Conservation (phyloP, 1,140 invertebrate species). For the Calliopsis andreniformis region DNA sequence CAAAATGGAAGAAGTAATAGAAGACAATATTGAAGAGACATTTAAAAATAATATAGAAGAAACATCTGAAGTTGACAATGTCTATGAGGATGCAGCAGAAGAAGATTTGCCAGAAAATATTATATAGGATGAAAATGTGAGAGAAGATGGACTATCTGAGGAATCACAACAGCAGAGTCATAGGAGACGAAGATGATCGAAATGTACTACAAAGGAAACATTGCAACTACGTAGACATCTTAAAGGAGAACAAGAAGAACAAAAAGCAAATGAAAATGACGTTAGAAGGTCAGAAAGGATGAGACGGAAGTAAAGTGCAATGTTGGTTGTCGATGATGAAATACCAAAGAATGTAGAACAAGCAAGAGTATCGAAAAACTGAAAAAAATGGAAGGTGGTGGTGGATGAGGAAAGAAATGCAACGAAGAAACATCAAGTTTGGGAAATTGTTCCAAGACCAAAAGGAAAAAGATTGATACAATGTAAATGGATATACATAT, state of each 20-base stretch:
- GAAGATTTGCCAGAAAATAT: neutral
- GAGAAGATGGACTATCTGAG: neutral
- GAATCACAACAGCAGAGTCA: neutral
- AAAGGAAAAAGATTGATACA: constrained; percentile 17
- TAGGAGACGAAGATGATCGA: constrained; percentile 1
- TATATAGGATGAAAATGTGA: neutral
- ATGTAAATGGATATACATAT: constrained; percentile 16
- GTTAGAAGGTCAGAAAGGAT: constrained; percentile 17
- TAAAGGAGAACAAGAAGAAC: neutral
- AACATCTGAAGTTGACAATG: neutral
- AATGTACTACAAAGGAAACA: neutral
- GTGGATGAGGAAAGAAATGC: constrained; percentile 17
- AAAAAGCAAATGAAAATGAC: neutral
- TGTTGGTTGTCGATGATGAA: constrained; percentile 10
- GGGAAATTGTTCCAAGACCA: neutral
- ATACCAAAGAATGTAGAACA: neutral
- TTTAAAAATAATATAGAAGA: neutral
- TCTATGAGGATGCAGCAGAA: neutral
- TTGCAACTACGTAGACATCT: neutral
- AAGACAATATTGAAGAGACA: neutral
- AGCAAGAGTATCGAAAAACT: neutral
- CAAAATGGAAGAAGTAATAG: neutral
- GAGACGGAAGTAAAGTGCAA: neutral
- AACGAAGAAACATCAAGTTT: constrained; percentile 13
- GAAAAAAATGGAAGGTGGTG: neutral